phyloP scores from a whole-genome alignment of 92 coral and sea anemone genomes.

The Virgularia gustaviana region DNA sequence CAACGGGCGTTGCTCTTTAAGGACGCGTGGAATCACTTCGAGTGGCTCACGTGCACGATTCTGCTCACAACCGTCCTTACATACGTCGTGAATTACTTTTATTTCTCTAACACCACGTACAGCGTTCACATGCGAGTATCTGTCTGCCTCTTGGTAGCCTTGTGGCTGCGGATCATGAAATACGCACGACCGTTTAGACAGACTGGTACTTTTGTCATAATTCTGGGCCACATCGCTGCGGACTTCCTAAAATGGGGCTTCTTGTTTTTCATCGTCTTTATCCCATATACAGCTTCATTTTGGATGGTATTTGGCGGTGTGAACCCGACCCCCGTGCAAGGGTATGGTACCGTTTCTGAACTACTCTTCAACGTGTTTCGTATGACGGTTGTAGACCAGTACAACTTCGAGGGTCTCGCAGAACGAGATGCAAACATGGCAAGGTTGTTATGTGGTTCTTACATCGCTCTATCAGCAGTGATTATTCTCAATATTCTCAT shows the following conservation, averaged over 20 bases:
- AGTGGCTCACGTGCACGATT: slow-evolving; percentile 72
- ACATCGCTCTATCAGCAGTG: slow-evolving; percentile 58
- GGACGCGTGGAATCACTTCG: slow-evolving; percentile 74
- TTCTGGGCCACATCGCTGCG: slow-evolving; percentile 64
- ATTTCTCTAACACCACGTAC: slow-evolving; percentile 15
- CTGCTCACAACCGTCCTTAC: slow-evolving; percentile 51
- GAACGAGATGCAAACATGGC: slow-evolving; percentile 65
- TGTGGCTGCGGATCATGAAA: slow-evolving; percentile 73
- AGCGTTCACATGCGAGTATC: slow-evolving; percentile 50
- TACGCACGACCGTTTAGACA: slow-evolving; percentile 75
- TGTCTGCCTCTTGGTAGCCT: slow-evolving; percentile 56
- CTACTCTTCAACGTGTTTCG: slow-evolving; percentile 56
- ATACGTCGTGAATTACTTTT: slow-evolving; percentile 50
- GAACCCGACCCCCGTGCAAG: slow-evolving; percentile 56
- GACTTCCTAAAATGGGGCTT: slow-evolving; percentile 71
- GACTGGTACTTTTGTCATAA: slow-evolving; percentile 75
- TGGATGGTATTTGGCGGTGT: slow-evolving; percentile 77
- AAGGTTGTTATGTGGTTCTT: slow-evolving; percentile 66
- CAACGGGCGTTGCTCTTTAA: slow-evolving; percentile 58
- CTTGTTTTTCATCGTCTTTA: slow-evolving; percentile 61
- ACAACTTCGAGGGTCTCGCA: slow-evolving; percentile 50
- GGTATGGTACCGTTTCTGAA: slow-evolving; percentile 50
- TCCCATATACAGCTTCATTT: slow-evolving; percentile 73
- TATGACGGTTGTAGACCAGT: slow-evolving; percentile 60
- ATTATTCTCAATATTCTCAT: slow-evolving; percentile 71